phyloP scores from a whole-genome alignment of 2,797 vertebrate species.

The Morelia viridis region DNA sequence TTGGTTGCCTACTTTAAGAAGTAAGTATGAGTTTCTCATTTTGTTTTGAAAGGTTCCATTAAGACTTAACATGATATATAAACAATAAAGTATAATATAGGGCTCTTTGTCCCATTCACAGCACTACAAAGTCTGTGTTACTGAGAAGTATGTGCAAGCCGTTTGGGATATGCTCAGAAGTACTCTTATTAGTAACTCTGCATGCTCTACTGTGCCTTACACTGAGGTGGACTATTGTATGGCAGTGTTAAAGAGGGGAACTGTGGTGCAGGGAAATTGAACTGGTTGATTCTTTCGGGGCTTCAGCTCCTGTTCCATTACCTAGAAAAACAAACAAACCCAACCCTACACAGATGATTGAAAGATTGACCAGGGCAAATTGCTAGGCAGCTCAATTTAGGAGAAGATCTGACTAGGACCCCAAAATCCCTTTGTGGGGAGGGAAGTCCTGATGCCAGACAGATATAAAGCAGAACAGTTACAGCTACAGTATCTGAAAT shows the following conservation, averaged over 20 bases:
- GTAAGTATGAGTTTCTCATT: neutral
- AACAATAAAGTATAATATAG: neutral
- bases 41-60: neutral
- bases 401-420: neutral
- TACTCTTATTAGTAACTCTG: neutral
- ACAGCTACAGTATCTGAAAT: neutral
- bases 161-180: neutral
- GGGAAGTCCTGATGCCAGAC: neutral
- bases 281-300: neutral
- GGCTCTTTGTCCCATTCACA: neutral
- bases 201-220: neutral
- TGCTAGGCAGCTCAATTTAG: neutral
- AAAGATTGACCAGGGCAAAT: neutral
- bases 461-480: neutral
- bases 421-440: neutral
- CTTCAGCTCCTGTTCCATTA: neutral
- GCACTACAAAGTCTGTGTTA: neutral
- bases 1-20: neutral
- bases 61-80: neutral
- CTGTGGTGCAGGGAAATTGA: too few relatives aligned
- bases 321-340: neutral
- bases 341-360: neutral
- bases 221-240: neutral
- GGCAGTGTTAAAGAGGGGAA: neutral
- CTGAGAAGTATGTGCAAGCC: neutral